A percentile compares a stretch with the other conserved stretches of the same genome.
Evolutionary conservation across 1,140 invertebrate species (phyloP).

Genomic region (Phthorimaea operculella): DNA sequence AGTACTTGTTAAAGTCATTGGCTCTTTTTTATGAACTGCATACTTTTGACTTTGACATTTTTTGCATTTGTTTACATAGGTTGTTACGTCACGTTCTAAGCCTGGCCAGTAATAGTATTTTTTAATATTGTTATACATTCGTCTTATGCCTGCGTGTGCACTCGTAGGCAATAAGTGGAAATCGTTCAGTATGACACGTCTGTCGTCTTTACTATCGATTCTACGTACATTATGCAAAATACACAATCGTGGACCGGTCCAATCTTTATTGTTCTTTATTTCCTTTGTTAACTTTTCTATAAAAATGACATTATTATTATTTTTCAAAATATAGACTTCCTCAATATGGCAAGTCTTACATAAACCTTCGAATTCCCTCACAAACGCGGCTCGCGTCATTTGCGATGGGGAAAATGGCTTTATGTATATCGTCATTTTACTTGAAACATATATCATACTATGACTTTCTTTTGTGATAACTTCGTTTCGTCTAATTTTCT

Average conservation of each 20-base stretch:
- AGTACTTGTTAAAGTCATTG: conserved; percentile 6
- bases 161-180: conserved; percentile 8
- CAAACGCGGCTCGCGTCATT: conserved; percentile 14
- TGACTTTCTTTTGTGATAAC: neutral
- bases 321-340: conserved; percentile 13
- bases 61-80: conserved; percentile 2
- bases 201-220: neutral
- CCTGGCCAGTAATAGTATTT: conserved; percentile 7
- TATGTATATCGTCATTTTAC: conserved; percentile 8
- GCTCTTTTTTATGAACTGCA: neutral
- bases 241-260: conserved; percentile 14
- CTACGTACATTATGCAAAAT: neutral
- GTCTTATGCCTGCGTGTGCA: conserved; percentile 5
- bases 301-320: conserved; percentile 13
- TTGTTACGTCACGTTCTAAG: neutral
- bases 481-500: conserved; percentile 9
- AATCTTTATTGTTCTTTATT: conserved; percentile 8
- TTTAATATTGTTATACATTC: conserved; percentile 6
- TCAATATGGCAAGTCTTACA: conserved; percentile 8
- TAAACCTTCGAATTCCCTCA: conserved; percentile 11
- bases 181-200: conserved; percentile 4
- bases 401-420: conserved; percentile 10
- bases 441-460: conserved; percentile 3
- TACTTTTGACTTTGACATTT: conserved; percentile 9
- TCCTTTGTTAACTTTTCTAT: conserved; percentile 11